These are phyloP conservation scores for Odontocerum albicorne DNA, from an alignment of 2,888 invertebrate species.

Conservation along the genomic window DNA sequence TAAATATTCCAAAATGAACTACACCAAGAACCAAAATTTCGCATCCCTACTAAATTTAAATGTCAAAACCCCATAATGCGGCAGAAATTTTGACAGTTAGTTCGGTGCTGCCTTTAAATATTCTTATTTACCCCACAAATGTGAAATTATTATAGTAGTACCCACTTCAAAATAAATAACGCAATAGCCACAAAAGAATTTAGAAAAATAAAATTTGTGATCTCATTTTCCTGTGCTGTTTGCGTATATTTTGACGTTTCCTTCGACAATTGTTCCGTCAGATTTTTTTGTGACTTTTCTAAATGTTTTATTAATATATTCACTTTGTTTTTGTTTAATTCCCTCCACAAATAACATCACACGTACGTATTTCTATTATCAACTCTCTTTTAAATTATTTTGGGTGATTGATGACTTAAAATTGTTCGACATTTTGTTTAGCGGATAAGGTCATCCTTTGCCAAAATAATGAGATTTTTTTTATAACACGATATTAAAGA, in stretches of 20 bases:
- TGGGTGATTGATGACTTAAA: no score
- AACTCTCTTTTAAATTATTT: background rate
- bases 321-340: background rate
- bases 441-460: no score
- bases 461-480: no score
- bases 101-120: background rate
- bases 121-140: no score
- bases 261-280: slow-evolving; percentile 18
- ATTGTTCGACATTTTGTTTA: no score
- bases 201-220: background rate
- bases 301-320: background rate
- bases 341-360: background rate
- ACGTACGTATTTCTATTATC: background rate
- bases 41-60: no score
- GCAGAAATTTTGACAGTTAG: slow-evolving; percentile 1
- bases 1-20: no score
- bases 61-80: no score
- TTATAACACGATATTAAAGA: no score
- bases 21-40: no score
- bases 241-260: slow-evolving; percentile 24
- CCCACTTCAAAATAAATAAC: no score
- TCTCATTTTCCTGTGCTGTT: slow-evolving; percentile 11
- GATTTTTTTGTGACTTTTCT: background rate
- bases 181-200: background rate
- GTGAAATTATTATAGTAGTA: no score